phyloP scores from a whole-genome alignment of 2,797 vertebrate species.

The Ciconia nigra region DNA sequence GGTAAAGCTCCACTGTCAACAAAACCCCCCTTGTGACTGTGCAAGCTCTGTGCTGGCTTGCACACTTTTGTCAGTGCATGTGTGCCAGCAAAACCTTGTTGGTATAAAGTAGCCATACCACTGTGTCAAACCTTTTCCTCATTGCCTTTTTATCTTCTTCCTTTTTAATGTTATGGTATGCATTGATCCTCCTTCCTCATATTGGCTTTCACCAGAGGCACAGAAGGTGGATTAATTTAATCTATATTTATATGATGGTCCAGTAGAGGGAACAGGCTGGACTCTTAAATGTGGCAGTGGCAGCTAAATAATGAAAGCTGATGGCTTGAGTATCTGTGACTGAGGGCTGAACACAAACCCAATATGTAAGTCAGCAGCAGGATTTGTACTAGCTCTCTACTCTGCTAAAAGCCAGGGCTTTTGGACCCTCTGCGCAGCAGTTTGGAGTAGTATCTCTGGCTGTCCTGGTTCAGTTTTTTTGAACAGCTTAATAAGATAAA shows the following conservation, averaged over 20 bases:
- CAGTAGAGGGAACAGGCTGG: neutral
- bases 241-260: neutral
- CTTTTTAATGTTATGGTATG: neutral
- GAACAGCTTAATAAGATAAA: neutral
- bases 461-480: neutral
- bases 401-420: neutral
- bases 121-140: neutral
- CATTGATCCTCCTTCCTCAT: neutral
- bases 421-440: neutral
- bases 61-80: fast-evolving
- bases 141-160: fast-evolving
- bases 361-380: neutral
- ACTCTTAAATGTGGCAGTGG: neutral
- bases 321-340: neutral
- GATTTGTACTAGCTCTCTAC: neutral
- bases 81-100: neutral
- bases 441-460: neutral
- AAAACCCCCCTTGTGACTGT: neutral
- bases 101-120: neutral
- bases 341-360: neutral
- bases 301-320: neutral
- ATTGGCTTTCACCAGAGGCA: neutral
- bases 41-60: neutral
- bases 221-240: neutral
- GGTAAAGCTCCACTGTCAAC: neutral